A percentile compares a stretch with the other conserved stretches of the same genome.
Evolutionary conservation across 2,888 invertebrate genomes (phyloP).

Genomic region (Subacronicta megacephala): DNA sequence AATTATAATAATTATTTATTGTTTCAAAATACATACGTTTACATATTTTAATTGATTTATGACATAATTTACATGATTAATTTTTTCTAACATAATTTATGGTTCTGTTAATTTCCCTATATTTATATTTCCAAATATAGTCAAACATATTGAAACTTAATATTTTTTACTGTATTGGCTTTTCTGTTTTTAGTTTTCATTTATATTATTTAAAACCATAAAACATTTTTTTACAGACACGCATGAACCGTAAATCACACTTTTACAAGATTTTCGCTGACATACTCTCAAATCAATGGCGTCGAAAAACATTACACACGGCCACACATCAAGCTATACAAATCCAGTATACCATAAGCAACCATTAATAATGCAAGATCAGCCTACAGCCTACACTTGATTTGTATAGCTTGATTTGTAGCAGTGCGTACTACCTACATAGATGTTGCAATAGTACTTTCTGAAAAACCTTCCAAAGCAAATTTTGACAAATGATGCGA

Average conservation of each 20-base stretch:
- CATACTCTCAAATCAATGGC: background rate
- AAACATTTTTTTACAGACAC: background rate
- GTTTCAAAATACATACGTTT: constrained; percentile 6
- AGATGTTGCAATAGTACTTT: background rate
- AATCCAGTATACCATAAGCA: too few relatives aligned
- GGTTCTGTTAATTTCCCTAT: background rate
- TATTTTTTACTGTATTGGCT: background rate
- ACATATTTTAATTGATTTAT: background rate
- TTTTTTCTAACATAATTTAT: constrained; percentile 13
- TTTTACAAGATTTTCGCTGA: background rate
- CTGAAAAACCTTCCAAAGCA: background rate
- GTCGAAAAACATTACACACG: background rate
- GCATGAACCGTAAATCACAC: constrained; percentile 1
- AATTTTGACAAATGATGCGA: constrained; percentile 1
- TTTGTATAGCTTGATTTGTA: too few relatives aligned
- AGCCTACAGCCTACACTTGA: too few relatives aligned
- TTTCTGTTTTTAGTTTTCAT: background rate
- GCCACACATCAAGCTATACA: too few relatives aligned
- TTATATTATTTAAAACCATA: background rate
- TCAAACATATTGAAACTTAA: background rate
- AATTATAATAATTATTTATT: constrained; percentile 11
- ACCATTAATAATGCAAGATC: too few relatives aligned
- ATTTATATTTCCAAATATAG: too few relatives aligned
- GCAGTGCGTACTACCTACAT: too few relatives aligned
- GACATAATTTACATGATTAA: constrained; percentile 9